Conservation (phyloP, 2,888 invertebrate species). For the Hypolimnas misippus region DNA sequence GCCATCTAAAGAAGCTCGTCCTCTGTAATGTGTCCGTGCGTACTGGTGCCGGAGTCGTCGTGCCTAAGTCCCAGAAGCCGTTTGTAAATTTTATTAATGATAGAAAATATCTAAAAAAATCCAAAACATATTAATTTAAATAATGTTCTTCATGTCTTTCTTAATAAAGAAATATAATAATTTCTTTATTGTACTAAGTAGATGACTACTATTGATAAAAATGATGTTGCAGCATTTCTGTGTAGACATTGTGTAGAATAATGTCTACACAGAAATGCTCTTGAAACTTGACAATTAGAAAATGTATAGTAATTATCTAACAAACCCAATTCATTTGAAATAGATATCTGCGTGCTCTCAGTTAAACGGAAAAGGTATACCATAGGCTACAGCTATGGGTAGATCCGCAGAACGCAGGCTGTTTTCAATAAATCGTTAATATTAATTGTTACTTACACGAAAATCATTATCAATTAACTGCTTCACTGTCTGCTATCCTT, state of each 20-base stretch:
- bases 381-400: too few species aligned
- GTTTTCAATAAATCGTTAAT: not conserved
- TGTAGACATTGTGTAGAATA: too few species aligned
- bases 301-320: too few species aligned
- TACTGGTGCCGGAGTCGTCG: conserved; percentile 34
- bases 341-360: too few species aligned
- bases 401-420: too few species aligned
- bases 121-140: not conserved
- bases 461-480: not conserved
- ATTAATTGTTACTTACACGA: conserved; percentile 8
- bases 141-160: too few species aligned
- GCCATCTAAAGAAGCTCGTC: conserved; percentile 46
- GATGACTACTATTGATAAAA: too few species aligned
- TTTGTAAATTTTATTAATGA: not conserved
- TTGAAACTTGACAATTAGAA: too few species aligned
- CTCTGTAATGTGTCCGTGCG: conserved; percentile 18
- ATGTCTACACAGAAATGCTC: too few species aligned
- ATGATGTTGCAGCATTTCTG: too few species aligned
- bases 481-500: not conserved
- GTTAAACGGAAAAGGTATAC: not conserved
- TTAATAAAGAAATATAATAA: not conserved
- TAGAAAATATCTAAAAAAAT: conserved; percentile 26
- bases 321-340: too few species aligned
- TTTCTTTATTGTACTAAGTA: too few species aligned
- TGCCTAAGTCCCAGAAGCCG: conserved; percentile 44